These are phyloP conservation scores for Petrolisthes cinctipes DNA, from an alignment of 2,888 invertebrate genomes.

Conservation along the genomic window DNA sequence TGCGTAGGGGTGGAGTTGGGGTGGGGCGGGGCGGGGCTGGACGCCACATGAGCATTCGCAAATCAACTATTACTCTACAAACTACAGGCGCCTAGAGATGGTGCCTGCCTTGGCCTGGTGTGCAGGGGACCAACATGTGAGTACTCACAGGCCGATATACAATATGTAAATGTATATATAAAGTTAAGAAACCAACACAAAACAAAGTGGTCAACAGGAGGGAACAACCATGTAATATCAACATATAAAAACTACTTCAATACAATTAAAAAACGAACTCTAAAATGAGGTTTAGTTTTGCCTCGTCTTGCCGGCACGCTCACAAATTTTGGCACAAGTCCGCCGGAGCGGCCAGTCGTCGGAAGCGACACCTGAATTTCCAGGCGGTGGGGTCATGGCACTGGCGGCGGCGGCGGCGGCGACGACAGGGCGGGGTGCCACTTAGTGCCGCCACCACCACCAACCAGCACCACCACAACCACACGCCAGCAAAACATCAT, in stretches of 20 bases:
- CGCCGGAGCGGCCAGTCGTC: not conserved
- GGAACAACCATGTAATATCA: conserved; percentile 27
- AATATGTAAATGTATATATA: conserved; percentile 34
- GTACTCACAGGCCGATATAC: conserved; percentile 53
- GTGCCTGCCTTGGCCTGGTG: conserved; percentile 35
- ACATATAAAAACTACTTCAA: not conserved
- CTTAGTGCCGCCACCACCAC: no score
- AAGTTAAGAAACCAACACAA: conserved; percentile 7
- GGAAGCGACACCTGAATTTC: conserved; percentile 13
- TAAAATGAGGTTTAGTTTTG: not conserved
- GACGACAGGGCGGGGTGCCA: no score
- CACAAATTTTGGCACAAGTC: conserved; percentile 45
- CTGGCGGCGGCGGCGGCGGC: no score
- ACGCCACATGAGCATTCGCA: conserved; percentile 32
- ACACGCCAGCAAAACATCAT: no score
- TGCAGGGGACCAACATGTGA: conserved; percentile 54
- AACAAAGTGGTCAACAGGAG: conserved; percentile 19
- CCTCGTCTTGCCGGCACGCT: conserved; percentile 12
- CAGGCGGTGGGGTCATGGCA: not conserved
- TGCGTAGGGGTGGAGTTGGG: not conserved
- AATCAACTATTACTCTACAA: not conserved
- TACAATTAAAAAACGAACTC: not conserved
- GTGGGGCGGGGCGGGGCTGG: not conserved
- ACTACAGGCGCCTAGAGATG: conserved; percentile 45
- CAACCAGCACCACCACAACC: no score